Evolutionary conservation across 2,888 invertebrate species (phyloP), one percentile per base, ranked within the genome.

Genomic region (Clitarchus hookeri): DNA sequence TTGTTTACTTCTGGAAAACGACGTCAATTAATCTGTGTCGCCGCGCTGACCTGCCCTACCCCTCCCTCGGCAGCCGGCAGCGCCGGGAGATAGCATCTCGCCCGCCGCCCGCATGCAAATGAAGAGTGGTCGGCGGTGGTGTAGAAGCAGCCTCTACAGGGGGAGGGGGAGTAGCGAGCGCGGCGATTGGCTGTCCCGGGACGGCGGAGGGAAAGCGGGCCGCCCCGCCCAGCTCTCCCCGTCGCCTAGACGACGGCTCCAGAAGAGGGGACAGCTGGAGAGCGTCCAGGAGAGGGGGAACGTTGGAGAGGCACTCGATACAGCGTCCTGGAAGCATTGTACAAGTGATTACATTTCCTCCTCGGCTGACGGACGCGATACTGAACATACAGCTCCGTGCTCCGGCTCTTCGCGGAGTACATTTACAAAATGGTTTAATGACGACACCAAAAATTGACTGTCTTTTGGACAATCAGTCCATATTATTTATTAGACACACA

Each of bases 151-250:
- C 65, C 19, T n/a, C n/a, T n/a, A n/a, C 0, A 8, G 65, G 65
- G 16, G 65, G 23, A 2, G 65, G 8, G 65, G 23, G 23, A 65
- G n/a, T n/a, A 19, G 53, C 65, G 65, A 6, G 65, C 23, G n/a
- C 19, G 65, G 23, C 16, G 65, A 65, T 65, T 65, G 65, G 65
- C 16, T 8, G 65, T 6, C 23, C 23, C 23, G 19, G 3, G 65
- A 0, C 65, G 65, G 12, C 23, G 65, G 65, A 65, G 65, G 65
- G 65, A 23, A 65, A 65, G 65, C n/a, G 19, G 65, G 65, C 65
- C 65, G 65, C 65, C 65, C 65, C 65, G 65, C 65, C 65, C 65
- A 65, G 1, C 65, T 65, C 65, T 65, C 65, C 65, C 65, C 65
- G 65, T 65, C 65, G 65, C 65, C 65, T 65, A 65, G 65, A 65